A percentile compares a stretch with the other conserved stretches of the same genome.
These are phyloP conservation scores for Cybosia mesomella DNA, from an alignment of 2,888 invertebrate species.

Conservation along the genomic window DNA sequence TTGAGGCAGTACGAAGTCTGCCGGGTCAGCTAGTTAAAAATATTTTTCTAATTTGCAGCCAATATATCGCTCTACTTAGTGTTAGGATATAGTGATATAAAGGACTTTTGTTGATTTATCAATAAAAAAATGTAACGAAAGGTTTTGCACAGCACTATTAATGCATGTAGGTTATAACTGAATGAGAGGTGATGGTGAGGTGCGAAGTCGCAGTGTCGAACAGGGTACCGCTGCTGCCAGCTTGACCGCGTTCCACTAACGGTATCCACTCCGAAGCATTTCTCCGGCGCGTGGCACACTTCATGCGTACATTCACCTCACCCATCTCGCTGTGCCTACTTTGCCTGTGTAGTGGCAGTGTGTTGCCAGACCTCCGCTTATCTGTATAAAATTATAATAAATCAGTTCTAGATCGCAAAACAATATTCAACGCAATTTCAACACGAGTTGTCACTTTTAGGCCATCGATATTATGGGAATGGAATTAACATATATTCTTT, in stretches of 20 bases:
- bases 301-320: constrained; percentile 85
- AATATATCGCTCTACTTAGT: neutral
- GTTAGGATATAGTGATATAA: neutral
- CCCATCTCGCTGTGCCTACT: constrained; percentile 73
- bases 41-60: neutral
- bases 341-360: constrained; percentile 37
- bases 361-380: constrained; percentile 26
- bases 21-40: no score
- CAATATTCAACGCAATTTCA: neutral
- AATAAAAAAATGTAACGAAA: neutral
- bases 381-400: constrained; percentile 11
- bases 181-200: constrained; percentile 62
- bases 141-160: constrained; percentile 1
- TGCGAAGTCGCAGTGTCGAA: constrained; percentile 64
- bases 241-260: constrained; percentile 86
- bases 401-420: neutral
- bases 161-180: constrained; percentile 41
- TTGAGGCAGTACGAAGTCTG: no score
- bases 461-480: neutral
- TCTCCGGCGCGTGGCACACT: constrained; percentile 85
- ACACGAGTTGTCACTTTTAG: neutral
- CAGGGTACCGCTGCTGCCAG: constrained; percentile 75
- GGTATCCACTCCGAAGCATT: constrained; percentile 85
- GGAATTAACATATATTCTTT: neutral
- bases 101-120: neutral